phyloP scores from a whole-genome alignment of 2,797 vertebrate genomes.

The Benthosema pterotum region DNA sequence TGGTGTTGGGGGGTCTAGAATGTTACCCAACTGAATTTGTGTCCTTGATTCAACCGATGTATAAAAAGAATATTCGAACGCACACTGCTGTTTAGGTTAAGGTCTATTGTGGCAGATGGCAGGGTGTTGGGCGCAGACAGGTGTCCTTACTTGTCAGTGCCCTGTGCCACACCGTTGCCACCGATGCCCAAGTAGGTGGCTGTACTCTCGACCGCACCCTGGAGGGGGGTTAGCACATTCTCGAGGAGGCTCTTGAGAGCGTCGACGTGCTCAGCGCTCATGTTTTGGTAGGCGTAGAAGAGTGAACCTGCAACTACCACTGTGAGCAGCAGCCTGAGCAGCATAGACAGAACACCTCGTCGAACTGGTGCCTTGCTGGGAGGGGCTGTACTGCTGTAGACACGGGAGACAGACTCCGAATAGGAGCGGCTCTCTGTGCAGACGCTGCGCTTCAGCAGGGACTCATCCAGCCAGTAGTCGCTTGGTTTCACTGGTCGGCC shows the following conservation, averaged over 20 bases:
- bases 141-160: slow-evolving; percentile 57
- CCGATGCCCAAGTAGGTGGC: slow-evolving; percentile 65
- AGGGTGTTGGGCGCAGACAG: slow-evolving; percentile 40
- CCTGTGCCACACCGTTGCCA: slow-evolving; percentile 12
- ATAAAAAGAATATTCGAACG: slow-evolving; percentile 40
- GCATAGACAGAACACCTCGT: slow-evolving; percentile 76
- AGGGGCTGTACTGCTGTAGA: not conserved
- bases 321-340: slow-evolving; percentile 90
- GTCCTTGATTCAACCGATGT: slow-evolving; percentile 53
- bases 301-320: slow-evolving; percentile 81
- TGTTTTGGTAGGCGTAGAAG: slow-evolving; percentile 88
- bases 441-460: slow-evolving; percentile 66
- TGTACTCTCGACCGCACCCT: slow-evolving; percentile 40
- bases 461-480: slow-evolving; percentile 89
- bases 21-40: slow-evolving; percentile 52
- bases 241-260: slow-evolving; percentile 74
- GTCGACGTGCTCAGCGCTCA: slow-evolving; percentile 86
- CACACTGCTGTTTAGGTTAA: slow-evolving; percentile 55
- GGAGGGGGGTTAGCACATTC: slow-evolving; percentile 52
- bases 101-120: slow-evolving; percentile 49
- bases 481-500: slow-evolving; percentile 86
- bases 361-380: slow-evolving; percentile 75
- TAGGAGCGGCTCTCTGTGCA: slow-evolving; percentile 61
- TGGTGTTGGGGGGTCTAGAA: slow-evolving; percentile 45
- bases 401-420: slow-evolving; percentile 58